phyloP scores from a whole-genome alignment of 2,113 vertebrate species.

The Oxyura jamaicensis region DNA sequence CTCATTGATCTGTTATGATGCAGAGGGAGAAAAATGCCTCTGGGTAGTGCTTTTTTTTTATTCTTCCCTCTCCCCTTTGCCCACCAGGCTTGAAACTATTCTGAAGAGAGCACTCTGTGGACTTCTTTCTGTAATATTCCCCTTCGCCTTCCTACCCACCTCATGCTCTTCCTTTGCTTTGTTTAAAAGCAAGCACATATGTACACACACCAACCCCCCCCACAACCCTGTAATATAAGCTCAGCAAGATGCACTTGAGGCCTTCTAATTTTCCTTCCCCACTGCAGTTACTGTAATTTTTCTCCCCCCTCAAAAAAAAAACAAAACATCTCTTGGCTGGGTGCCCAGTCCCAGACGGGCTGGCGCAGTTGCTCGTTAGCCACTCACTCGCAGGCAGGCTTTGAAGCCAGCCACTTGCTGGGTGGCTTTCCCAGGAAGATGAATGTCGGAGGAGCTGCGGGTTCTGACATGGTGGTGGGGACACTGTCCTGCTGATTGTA shows the following conservation, averaged over 20 bases:
- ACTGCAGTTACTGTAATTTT: neutral
- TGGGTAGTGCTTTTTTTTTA: neutral
- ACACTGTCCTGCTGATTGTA: neutral
- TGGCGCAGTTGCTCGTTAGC: neutral
- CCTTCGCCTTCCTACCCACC: neutral
- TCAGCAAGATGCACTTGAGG: neutral
- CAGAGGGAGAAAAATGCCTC: neutral
- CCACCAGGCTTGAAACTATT: neutral
- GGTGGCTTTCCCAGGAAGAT: neutral
- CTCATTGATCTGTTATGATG: neutral
- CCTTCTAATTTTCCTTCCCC: neutral
- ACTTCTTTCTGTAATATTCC: neutral
- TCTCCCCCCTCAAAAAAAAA: neutral
- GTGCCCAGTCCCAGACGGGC: neutral
- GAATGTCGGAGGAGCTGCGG: neutral
- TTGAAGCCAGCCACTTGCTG: accelerated
- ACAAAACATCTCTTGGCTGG: neutral
- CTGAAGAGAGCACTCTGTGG: neutral
- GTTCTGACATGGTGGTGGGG: neutral
- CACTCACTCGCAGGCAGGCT: neutral
- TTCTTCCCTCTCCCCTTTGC: too few species aligned
- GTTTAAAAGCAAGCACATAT: neutral
- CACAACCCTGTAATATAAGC: neutral
- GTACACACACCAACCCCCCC: neutral
- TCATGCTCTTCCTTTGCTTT: neutral